Evolutionary conservation across 2,113 vertebrate genomes (phyloP).

Genomic region (Lagopus leucura): DNA sequence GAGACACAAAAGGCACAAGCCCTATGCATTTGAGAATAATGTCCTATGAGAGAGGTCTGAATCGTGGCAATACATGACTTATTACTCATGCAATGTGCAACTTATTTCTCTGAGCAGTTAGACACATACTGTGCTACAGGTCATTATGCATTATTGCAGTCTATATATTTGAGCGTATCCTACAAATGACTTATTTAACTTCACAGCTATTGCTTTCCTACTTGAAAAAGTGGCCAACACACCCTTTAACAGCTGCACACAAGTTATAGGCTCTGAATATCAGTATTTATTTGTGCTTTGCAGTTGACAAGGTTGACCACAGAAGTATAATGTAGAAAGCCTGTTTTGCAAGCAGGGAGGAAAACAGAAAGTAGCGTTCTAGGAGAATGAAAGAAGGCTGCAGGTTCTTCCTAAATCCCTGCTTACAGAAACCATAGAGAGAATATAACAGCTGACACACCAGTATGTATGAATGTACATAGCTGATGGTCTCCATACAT

Average conservation of each 20-base stretch:
- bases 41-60: background rate
- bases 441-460: background rate
- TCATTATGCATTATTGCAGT: slow-evolving; percentile 20
- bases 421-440: background rate
- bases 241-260: background rate
- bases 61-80: background rate
- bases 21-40: background rate
- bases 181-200: background rate
- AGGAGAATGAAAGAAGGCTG: background rate
- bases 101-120: background rate
- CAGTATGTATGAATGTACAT: background rate
- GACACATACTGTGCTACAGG: background rate
- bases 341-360: background rate
- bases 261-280: background rate
- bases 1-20: background rate
- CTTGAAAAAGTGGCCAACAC: background rate
- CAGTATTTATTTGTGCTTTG: background rate
- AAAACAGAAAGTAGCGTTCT: background rate
- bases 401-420: background rate
- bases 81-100: background rate
- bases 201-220: background rate
- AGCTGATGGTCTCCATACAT: background rate
- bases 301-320: background rate
- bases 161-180: background rate
- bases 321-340: background rate